These are phyloP conservation scores for Antheraea yamamai DNA, from an alignment of 2,888 invertebrate species.

Conservation along the genomic window DNA sequence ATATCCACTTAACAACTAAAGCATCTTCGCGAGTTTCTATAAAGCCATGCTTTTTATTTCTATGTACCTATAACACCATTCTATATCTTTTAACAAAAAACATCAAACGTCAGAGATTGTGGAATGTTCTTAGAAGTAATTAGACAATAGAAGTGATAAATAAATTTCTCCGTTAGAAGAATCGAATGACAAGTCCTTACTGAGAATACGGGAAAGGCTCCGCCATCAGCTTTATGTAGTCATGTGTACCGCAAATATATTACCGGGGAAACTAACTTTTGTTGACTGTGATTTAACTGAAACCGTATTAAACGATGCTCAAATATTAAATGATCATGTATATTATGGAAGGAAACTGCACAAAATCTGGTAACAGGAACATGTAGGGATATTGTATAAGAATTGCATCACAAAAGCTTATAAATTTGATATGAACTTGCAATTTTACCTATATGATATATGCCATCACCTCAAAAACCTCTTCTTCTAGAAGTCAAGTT, in stretches of 20 bases:
- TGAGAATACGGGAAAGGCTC: neutral
- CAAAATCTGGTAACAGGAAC: neutral
- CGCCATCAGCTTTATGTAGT: constrained; percentile 26
- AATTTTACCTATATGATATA: no score
- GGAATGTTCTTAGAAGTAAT: neutral
- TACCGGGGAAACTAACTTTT: constrained; percentile 29
- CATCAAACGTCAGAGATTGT: no score
- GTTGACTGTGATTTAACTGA: constrained; percentile 48
- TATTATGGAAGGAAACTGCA: neutral
- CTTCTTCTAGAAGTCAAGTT: no score
- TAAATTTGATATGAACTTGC: no score
- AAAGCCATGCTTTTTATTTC: no score
- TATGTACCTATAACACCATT: no score
- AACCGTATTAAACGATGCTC: constrained; percentile 45
- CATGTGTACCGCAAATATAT: constrained; percentile 29
- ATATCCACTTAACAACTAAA: no score
- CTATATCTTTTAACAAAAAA: no score
- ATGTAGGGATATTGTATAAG: neutral
- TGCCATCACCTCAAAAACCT: no score
- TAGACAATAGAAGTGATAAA: no score
- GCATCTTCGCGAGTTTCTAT: no score
- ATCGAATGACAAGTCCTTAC: constrained; percentile 6
- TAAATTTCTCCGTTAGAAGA: neutral
- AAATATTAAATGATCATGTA: constrained; percentile 7
- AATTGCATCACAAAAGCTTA: no score